phyloP scores from a whole-genome alignment of 2,888 invertebrate genomes.

The Digitonthophagus gazella region DNA sequence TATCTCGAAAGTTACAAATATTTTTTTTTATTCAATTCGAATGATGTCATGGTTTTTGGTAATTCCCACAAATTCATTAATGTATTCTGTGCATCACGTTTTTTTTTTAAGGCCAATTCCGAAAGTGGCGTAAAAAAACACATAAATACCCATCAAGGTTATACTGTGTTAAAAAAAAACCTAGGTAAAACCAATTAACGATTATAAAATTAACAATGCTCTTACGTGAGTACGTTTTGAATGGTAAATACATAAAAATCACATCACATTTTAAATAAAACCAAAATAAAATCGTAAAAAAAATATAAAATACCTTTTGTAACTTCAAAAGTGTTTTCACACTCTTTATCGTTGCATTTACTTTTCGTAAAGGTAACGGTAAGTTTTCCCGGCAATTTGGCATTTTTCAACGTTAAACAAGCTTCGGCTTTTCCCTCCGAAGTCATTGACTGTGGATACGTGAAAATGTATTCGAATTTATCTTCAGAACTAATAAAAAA shows the following conservation, averaged over 20 bases:
- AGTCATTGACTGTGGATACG: slow-evolving; percentile 7
- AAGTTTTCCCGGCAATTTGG: slow-evolving; percentile 13
- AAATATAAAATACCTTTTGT: neutral
- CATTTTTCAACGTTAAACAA: slow-evolving; percentile 16
- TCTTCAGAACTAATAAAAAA: neutral
- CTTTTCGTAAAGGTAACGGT: slow-evolving; percentile 5
- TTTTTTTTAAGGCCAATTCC: neutral
- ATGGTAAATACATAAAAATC: neutral
- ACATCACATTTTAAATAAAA: neutral
- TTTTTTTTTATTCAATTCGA: no score
- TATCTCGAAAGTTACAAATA: no score
- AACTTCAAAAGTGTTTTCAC: slow-evolving; percentile 3
- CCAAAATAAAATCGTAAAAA: neutral
- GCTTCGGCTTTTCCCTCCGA: slow-evolving; percentile 5
- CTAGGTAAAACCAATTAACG: no score
- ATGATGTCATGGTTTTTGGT: neutral
- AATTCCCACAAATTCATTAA: neutral
- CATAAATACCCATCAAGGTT: neutral
- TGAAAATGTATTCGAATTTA: slow-evolving; percentile 8
- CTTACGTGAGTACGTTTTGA: no score
- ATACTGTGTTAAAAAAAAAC: neutral
- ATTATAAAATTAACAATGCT: neutral
- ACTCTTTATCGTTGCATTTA: neutral
- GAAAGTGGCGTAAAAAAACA: neutral
- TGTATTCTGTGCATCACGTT: neutral